These are phyloP conservation scores for Hydrolagus colliei DNA, from an alignment of 2,797 vertebrate species.

Conservation along the genomic window DNA sequence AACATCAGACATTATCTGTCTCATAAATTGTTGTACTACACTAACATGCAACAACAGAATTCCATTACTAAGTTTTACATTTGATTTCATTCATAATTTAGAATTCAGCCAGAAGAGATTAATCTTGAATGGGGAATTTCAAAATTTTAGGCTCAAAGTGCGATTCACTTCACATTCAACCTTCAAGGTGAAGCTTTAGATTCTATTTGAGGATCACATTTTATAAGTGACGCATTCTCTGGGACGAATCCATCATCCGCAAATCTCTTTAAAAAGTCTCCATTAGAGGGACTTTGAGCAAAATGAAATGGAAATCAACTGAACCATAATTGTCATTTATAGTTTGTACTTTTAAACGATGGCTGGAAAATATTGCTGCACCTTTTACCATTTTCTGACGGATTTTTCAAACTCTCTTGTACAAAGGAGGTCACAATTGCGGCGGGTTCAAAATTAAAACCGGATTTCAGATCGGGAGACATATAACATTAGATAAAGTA, in stretches of 20 bases:
- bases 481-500: too few species aligned
- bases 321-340: too few species aligned
- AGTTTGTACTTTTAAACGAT: too few species aligned
- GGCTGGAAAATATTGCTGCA: too few species aligned
- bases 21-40: background rate
- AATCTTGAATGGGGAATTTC: background rate
- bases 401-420: too few species aligned
- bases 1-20: background rate
- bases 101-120: background rate
- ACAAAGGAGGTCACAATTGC: too few species aligned
- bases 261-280: background rate
- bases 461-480: too few species aligned
- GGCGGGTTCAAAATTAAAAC: too few species aligned
- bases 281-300: background rate
- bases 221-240: background rate
- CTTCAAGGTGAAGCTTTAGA: background rate
- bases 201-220: constrained; percentile 7
- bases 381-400: too few species aligned
- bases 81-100: background rate
- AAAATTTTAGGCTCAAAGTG: background rate
- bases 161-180: background rate
- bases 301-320: background rate
- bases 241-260: background rate
- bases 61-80: background rate
- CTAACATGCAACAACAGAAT: background rate